phyloP scores from a whole-genome alignment of 2,888 invertebrate genomes.

The Scotopteryx bipunctaria region DNA sequence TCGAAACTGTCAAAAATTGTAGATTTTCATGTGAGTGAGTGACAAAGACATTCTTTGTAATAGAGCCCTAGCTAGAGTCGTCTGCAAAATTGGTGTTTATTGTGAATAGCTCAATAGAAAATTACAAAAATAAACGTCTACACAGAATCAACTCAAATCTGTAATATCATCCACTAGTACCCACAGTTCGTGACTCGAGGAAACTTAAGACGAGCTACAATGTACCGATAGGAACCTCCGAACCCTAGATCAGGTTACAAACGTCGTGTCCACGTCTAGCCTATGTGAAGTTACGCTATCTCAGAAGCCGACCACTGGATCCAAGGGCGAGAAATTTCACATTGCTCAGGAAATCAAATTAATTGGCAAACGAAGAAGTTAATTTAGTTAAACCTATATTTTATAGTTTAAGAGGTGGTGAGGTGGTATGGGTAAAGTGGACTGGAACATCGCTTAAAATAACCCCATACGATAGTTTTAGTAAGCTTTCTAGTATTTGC shows the following conservation, averaged over 20 bases:
- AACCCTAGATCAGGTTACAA: constrained; percentile 30
- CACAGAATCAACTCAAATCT: background rate
- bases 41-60: too few relatives aligned
- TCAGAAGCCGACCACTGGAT: constrained; percentile 31
- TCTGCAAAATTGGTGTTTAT: background rate
- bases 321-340: constrained; percentile 27
- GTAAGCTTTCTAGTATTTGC: constrained; percentile 26
- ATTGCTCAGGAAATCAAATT: constrained; percentile 23
- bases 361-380: constrained; percentile 13
- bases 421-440: constrained; percentile 12
- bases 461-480: constrained; percentile 18
- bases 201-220: constrained; percentile 10
- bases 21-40: too few relatives aligned
- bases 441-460: constrained; percentile 14
- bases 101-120: too few relatives aligned
- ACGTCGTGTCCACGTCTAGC: constrained; percentile 26
- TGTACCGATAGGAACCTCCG: constrained; percentile 16
- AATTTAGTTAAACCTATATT: constrained; percentile 14
- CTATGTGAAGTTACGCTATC: constrained; percentile 20
- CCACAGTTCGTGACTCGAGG: constrained; percentile 19
- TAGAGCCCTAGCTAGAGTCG: background rate
- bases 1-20: too few relatives aligned
- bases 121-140: too few relatives aligned
- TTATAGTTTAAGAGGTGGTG: background rate
- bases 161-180: background rate